phyloP scores from a whole-genome alignment of 2,113 vertebrate genomes.

The Grammomys dolichurus region DNA sequence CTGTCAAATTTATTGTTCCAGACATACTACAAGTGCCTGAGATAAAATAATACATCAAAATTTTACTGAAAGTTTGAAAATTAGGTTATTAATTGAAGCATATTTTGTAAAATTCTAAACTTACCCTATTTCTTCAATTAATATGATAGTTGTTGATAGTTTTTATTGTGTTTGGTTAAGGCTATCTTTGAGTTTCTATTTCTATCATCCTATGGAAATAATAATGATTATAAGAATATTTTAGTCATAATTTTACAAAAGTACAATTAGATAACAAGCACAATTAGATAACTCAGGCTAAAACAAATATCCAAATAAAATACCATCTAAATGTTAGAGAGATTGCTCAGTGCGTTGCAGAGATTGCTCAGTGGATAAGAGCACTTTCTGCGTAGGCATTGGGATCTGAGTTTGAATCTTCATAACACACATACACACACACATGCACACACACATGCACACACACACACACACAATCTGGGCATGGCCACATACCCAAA shows the following conservation, averaged over 20 bases:
- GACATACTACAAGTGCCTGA: not conserved
- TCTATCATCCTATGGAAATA: not conserved
- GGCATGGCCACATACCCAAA: not conserved
- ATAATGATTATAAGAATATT: not conserved
- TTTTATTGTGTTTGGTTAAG: not conserved
- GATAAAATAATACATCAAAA: not conserved
- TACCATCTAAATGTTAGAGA: not conserved
- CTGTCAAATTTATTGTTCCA: not conserved
- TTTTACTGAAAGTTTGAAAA: not conserved
- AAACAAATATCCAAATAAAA: not conserved
- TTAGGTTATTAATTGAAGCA: not conserved
- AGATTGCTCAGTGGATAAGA: not conserved
- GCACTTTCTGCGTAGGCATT: not conserved
- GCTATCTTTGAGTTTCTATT: not conserved
- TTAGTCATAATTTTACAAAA: slow-evolving; percentile 6
- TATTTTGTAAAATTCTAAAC: slow-evolving; percentile 40
- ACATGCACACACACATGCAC: not conserved
- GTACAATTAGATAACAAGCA: not conserved
- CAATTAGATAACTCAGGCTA: slow-evolving; percentile 1
- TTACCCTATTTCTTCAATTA: slow-evolving; percentile 1
- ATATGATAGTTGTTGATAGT: not conserved
- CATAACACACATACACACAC: not conserved
- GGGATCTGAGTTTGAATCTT: too few species aligned
- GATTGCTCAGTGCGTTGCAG: too few species aligned
- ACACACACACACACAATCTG: too few species aligned